Evolutionary conservation across 2,888 invertebrate species (phyloP).

Genomic region (Adela reaumurella): DNA sequence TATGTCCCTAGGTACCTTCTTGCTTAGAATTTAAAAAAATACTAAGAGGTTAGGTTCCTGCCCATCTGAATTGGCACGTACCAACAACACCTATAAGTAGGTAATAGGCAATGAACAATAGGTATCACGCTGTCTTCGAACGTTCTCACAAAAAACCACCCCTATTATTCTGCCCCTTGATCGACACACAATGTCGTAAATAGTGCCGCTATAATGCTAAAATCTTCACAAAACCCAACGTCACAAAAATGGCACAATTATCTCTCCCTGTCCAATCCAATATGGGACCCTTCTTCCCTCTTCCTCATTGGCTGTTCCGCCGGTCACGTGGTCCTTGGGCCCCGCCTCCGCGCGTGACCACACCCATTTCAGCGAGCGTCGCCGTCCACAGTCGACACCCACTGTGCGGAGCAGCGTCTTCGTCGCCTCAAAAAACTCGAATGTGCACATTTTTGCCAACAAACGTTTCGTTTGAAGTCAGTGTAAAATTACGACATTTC

Average conservation of each 20-base stretch:
- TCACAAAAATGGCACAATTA: conserved; percentile 34
- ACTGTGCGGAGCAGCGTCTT: too few species aligned
- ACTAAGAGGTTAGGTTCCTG: too few species aligned
- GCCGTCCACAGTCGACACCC: conserved; percentile 28
- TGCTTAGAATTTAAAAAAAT: too few species aligned
- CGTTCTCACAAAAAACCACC: too few species aligned
- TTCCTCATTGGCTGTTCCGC: background rate
- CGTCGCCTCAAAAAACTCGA: too few species aligned
- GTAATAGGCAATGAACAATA: too few species aligned
- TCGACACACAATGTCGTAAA: background rate
- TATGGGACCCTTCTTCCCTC: conserved; percentile 13
- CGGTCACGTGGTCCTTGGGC: conserved; percentile 24
- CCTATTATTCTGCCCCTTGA: too few species aligned
- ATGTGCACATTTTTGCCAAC: conserved; percentile 19
- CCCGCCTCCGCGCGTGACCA: conserved; percentile 48
- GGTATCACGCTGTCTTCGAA: too few species aligned
- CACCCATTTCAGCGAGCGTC: conserved; percentile 39
- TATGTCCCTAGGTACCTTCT: too few species aligned
- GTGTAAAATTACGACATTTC: conserved; percentile 24
- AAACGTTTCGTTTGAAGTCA: conserved; percentile 20
- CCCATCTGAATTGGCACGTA: too few species aligned
- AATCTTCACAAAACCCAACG: background rate
- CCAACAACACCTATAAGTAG: too few species aligned
- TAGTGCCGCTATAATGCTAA: background rate
- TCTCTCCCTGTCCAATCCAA: conserved; percentile 41